Conservation (phyloP, 2,888 invertebrate species). For the Geophilus truncorum region DNA sequence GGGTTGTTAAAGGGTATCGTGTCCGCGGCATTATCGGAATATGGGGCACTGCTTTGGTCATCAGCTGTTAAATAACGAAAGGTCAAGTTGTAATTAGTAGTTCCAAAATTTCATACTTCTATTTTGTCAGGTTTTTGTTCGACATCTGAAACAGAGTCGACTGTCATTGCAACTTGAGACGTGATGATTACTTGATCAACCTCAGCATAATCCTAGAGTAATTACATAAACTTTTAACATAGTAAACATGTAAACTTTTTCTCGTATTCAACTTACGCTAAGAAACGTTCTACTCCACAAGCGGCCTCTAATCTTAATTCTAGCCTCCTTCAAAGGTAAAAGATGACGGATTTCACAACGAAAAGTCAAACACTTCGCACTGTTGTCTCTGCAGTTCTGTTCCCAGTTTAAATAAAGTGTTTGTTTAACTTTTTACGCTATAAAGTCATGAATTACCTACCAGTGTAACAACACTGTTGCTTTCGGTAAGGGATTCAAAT, state of each 20-base stretch:
- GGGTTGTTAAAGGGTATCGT: constrained; percentile 66
- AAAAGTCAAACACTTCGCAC: constrained; percentile 82
- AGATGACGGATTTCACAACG: constrained; percentile 75
- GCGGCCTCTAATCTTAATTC: constrained; percentile 75
- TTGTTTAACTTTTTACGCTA: no score
- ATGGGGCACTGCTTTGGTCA: constrained; percentile 78
- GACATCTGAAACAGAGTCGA: constrained; percentile 46
- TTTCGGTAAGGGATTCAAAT: background rate
- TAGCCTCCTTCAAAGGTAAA: constrained; percentile 60
- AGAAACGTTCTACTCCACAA: constrained; percentile 94
- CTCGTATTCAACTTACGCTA: constrained; percentile 53
- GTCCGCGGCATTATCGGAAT: constrained; percentile 68
- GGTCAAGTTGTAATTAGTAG: no score
- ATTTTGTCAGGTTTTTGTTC: constrained; percentile 42
- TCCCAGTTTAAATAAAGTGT: constrained; percentile 45
- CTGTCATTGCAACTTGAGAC: constrained; percentile 66
- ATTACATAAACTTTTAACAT: constrained; percentile 11
- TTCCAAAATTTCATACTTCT: constrained; percentile 42
- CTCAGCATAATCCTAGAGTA: constrained; percentile 67
- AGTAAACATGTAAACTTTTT: background rate
- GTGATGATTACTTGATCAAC: constrained; percentile 76
- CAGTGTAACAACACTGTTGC: background rate
- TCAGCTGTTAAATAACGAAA: constrained; percentile 57
- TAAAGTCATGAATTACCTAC: background rate
- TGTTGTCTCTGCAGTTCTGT: constrained; percentile 73